These are phyloP conservation scores for Polypedilum pembai DNA, from an alignment of 1,140 invertebrate species.

Conservation along the genomic window DNA sequence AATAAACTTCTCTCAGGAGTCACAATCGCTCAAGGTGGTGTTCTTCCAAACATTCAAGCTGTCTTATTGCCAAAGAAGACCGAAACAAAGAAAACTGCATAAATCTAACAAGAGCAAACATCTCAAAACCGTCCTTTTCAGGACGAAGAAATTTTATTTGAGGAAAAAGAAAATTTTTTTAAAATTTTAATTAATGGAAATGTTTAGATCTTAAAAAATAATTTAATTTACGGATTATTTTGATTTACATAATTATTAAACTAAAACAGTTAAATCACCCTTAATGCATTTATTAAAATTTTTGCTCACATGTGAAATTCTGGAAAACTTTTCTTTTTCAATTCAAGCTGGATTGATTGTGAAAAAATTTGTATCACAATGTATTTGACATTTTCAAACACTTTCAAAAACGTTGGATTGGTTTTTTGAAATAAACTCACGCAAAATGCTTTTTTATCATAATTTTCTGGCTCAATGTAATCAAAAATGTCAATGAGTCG, in stretches of 20 bases:
- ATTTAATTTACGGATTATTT: too few species aligned
- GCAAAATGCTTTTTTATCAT: constrained; percentile 34
- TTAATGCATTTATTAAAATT: too few species aligned
- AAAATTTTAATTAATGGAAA: too few species aligned
- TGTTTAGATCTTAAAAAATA: too few species aligned
- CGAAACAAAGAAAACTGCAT: constrained; percentile 37
- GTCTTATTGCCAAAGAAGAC: constrained; percentile 54
- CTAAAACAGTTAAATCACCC: too few species aligned
- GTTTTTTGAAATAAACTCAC: constrained; percentile 40
- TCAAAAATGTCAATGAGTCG: background rate
- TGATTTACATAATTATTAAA: too few species aligned
- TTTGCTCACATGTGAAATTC: constrained; percentile 37
- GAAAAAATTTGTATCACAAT: constrained; percentile 43
- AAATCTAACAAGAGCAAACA: constrained; percentile 29
- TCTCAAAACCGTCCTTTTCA: too few species aligned
- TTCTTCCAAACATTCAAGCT: constrained; percentile 34
- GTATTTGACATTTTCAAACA: constrained; percentile 40
- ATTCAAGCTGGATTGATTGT: constrained; percentile 42
- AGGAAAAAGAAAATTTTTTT: background rate
- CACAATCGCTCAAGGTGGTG: constrained; percentile 49
- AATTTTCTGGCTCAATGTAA: constrained; percentile 19
- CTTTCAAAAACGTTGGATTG: constrained; percentile 41
- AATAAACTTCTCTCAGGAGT: constrained; percentile 60
- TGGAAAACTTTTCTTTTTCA: constrained; percentile 42
- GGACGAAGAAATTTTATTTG: too few species aligned